These are phyloP conservation scores for Tenthredo distinguenda DNA, from an alignment of 2,888 invertebrate species.

Conservation along the genomic window DNA sequence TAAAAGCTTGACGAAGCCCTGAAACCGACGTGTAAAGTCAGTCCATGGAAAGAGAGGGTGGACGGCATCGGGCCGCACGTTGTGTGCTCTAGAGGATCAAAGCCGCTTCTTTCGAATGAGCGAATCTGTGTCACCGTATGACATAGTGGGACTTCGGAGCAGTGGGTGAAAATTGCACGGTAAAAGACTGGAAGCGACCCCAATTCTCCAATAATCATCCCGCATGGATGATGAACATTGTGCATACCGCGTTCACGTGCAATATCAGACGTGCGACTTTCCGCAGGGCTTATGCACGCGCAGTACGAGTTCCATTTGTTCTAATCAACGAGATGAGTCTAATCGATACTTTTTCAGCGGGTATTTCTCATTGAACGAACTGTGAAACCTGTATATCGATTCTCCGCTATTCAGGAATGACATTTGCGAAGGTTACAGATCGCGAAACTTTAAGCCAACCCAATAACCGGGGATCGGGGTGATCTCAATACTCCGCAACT, in stretches of 20 bases:
- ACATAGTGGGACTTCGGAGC: slow-evolving; percentile 22
- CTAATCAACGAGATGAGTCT: background rate
- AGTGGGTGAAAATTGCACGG: background rate
- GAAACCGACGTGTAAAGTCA: slow-evolving; percentile 20
- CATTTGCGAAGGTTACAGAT: background rate
- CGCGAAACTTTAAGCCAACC: background rate
- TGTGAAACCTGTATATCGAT: background rate
- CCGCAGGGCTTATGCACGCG: background rate
- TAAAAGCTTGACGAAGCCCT: slow-evolving; percentile 34
- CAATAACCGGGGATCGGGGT: background rate
- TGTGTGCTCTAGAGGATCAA: slow-evolving; percentile 46
- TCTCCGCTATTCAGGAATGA: background rate
- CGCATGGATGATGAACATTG: background rate
- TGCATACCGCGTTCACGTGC: background rate
- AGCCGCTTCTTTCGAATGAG: slow-evolving; percentile 43
- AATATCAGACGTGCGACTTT: background rate
- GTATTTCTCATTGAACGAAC: background rate
- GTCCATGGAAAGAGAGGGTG: slow-evolving; percentile 17
- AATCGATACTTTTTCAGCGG: background rate
- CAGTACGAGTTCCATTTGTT: background rate
- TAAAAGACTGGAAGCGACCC: slow-evolving; percentile 32
- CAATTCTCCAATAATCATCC: slow-evolving; percentile 19
- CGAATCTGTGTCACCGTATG: slow-evolving; percentile 42
- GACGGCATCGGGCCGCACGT: background rate
- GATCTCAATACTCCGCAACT: background rate